Percentiles rank a stretch among this genome's conserved stretches.
Evolutionary conservation across 2,888 invertebrate genomes (phyloP).

Genomic region (Bombylius discolor): DNA sequence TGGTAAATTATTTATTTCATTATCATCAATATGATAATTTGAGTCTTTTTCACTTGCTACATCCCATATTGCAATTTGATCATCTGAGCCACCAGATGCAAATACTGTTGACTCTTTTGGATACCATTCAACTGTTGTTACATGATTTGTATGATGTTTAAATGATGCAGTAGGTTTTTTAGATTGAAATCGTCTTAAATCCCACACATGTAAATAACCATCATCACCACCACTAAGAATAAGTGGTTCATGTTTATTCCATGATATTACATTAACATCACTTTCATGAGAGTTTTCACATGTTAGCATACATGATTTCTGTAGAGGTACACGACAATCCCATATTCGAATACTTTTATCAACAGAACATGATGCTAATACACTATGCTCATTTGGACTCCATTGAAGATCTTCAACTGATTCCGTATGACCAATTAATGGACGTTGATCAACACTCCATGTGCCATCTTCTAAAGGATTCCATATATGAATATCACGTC

Average conservation of each 20-base stretch:
- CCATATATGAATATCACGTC: slow-evolving; percentile 90
- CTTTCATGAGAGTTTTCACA: slow-evolving; percentile 72
- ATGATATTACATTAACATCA: slow-evolving; percentile 95
- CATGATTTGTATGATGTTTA: slow-evolving; percentile 86
- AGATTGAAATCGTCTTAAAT: slow-evolving; percentile 70
- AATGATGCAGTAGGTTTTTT: slow-evolving; percentile 79
- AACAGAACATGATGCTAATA: slow-evolving; percentile 78
- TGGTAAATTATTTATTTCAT: slow-evolving; percentile 60
- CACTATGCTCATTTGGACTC: slow-evolving; percentile 90
- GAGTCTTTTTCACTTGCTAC: slow-evolving; percentile 76
- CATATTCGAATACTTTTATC: slow-evolving; percentile 88
- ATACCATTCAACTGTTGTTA: slow-evolving; percentile 96
- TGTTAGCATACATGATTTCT: slow-evolving; percentile 84
- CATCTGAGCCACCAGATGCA: slow-evolving; percentile 84
- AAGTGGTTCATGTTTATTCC: slow-evolving; percentile 87
- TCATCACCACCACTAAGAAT: slow-evolving; percentile 93
- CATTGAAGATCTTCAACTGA: slow-evolving; percentile 98
- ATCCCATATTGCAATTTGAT: slow-evolving; percentile 96
- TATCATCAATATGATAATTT: slow-evolving; percentile 39
- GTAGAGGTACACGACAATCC: slow-evolving; percentile 80
- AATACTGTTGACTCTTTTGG: slow-evolving; percentile 85
- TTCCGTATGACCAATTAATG: slow-evolving; percentile 72
- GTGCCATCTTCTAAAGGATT: slow-evolving; percentile 58
- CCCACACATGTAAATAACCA: slow-evolving; percentile 89
- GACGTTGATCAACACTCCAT: slow-evolving; percentile 86